Conservation (phyloP, 2,888 invertebrate genomes). For the Pycnomerus fuliginosus region DNA sequence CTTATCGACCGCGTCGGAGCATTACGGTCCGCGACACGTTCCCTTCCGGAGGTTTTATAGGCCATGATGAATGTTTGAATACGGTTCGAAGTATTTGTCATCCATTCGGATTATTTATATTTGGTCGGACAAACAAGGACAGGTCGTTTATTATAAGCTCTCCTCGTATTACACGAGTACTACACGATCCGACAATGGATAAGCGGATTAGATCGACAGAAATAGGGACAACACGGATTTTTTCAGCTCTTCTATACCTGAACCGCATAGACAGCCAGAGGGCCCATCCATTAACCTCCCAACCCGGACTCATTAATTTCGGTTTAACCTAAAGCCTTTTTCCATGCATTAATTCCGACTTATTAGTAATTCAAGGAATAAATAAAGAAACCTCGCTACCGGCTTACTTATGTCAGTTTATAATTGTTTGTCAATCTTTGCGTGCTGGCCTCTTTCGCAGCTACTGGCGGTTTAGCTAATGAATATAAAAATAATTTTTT, state of each 20-base stretch:
- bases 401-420: constrained; percentile 39
- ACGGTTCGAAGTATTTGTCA: constrained; percentile 38
- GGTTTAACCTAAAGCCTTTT: constrained; percentile 28
- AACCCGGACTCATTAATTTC: constrained; percentile 36
- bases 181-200: constrained; percentile 30
- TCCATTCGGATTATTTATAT: constrained; percentile 40
- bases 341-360: constrained; percentile 32
- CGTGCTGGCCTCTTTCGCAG: constrained; percentile 17
- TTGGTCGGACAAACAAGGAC: constrained; percentile 36
- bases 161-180: constrained; percentile 36
- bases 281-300: constrained; percentile 33
- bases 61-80: constrained; percentile 35
- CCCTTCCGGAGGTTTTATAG: constrained; percentile 40
- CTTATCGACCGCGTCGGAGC: constrained; percentile 46
- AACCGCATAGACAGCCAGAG: constrained; percentile 25
- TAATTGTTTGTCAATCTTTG: constrained; percentile 43
- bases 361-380: constrained; percentile 36
- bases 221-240: constrained; percentile 38
- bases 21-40: constrained; percentile 42
- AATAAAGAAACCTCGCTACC: constrained; percentile 37
- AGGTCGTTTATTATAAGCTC: constrained; percentile 34
- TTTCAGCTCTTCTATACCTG: constrained; percentile 21
- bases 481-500: too few relatives aligned
- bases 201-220: constrained; percentile 43
- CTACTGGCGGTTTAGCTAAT: too few relatives aligned